These are phyloP conservation scores for Scatophagus argus DNA, from an alignment of 2,113 vertebrate genomes.

Conservation along the genomic window DNA sequence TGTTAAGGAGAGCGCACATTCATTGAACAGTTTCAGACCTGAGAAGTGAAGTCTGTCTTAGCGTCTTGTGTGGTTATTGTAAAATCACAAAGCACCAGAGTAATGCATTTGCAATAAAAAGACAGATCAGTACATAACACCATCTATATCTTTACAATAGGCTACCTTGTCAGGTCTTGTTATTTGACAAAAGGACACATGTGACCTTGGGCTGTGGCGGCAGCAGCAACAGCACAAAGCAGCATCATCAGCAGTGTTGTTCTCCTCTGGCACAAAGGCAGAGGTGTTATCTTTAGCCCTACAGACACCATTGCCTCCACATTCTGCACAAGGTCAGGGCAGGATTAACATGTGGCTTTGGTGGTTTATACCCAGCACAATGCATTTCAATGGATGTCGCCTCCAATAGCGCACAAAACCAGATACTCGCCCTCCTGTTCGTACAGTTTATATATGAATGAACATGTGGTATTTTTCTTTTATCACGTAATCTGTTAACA, in stretches of 20 bases:
- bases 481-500: neutral
- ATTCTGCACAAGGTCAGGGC: conserved; percentile 76
- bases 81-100: conserved; percentile 6
- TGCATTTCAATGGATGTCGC: conserved; percentile 64
- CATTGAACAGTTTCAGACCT: neutral
- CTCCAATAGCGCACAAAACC: conserved; percentile 13
- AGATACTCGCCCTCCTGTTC: neutral
- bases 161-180: conserved; percentile 69
- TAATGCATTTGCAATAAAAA: neutral
- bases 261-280: conserved; percentile 73
- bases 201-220: conserved; percentile 62
- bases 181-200: conserved; percentile 67
- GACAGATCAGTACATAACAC: conserved; percentile 35
- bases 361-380: conserved; percentile 67
- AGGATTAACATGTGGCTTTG: conserved; percentile 74
- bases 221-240: conserved; percentile 60
- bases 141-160: conserved; percentile 50
- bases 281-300: conserved; percentile 75
- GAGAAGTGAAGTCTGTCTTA: neutral
- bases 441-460: conserved; percentile 4
- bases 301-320: conserved; percentile 67
- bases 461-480: neutral
- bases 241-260: conserved; percentile 78
- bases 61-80: neutral
- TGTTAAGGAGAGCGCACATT: neutral